Percentiles rank a stretch among this genome's conserved stretches.
These are phyloP conservation scores for Nineta flava DNA, from an alignment of 2,888 invertebrate genomes.

Conservation along the genomic window DNA sequence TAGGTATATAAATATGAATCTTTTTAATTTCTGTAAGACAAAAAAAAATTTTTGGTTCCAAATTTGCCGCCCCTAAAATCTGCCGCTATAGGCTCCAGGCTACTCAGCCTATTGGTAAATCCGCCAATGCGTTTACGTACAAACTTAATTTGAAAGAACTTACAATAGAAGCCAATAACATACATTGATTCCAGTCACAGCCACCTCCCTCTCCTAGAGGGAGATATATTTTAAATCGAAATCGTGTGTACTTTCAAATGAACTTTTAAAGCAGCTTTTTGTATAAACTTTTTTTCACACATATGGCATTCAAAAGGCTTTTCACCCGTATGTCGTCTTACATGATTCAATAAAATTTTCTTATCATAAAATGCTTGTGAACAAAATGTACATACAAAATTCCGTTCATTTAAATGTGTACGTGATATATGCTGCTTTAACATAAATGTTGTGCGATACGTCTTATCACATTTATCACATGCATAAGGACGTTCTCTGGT, in stretches of 20 bases:
- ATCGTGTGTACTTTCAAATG: neutral
- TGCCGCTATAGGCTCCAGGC: too few species aligned
- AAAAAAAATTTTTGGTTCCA: too few species aligned
- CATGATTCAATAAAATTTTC: neutral
- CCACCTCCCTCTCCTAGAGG: too few species aligned
- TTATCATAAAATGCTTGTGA: neutral
- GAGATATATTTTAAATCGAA: too few species aligned
- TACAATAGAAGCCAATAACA: too few species aligned
- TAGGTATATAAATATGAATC: too few species aligned
- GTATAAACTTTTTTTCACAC: neutral
- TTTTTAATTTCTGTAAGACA: too few species aligned
- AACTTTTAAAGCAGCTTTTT: neutral
- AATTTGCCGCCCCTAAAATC: too few species aligned
- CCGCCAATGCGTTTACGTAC: too few species aligned
- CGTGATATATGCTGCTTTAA: neutral
- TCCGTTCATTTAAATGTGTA: neutral
- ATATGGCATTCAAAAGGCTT: neutral
- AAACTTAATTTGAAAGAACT: too few species aligned
- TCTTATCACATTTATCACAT: neutral
- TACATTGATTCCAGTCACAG: too few species aligned
- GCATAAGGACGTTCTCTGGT: neutral
- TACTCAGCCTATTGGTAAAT: too few species aligned
- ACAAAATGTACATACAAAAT: neutral
- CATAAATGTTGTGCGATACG: neutral
- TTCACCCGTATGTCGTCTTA: neutral